A percentile compares a stretch with the other conserved stretches of the same genome.
Evolutionary conservation across 2,888 invertebrate genomes (phyloP).

Genomic region (Dinocampus coccinellae): DNA sequence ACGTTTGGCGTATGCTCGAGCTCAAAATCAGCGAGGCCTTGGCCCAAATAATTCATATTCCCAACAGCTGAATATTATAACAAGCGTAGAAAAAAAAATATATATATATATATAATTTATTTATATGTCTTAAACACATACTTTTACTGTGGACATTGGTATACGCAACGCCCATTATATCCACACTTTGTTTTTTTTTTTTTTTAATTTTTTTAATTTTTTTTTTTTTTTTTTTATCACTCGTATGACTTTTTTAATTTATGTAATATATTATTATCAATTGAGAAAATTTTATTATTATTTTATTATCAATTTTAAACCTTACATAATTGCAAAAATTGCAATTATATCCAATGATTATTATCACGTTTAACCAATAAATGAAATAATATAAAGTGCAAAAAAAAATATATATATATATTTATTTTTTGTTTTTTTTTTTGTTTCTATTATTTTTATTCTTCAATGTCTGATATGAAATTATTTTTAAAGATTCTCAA

Average conservation of each 20-base stretch:
- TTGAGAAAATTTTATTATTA: not conserved
- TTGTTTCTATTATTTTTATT: no score
- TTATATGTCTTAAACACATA: not conserved
- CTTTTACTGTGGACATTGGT: conserved; percentile 23
- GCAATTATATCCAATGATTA: no score
- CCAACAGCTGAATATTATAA: not conserved
- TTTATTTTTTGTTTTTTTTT: no score
- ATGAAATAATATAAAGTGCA: no score
- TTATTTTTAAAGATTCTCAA: no score
- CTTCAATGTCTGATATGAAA: no score
- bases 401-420: no score
- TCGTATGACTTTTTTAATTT: not conserved
- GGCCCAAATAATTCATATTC: conserved; percentile 35
- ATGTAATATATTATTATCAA: not conserved
- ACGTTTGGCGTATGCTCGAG: conserved; percentile 37
- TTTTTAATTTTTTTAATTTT: no score
- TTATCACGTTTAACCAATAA: no score
- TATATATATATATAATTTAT: conserved; percentile 16
- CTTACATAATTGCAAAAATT: no score
- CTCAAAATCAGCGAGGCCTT: conserved; percentile 41
- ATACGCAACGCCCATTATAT: not conserved
- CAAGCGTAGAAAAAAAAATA: not conserved
- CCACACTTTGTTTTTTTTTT: not conserved
- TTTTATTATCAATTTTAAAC: not conserved
- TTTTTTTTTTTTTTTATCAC: no score